A percentile compares a stretch with the other conserved stretches of the same genome.
These are phyloP conservation scores for Tetraodon nigroviridis DNA, from an alignment of 2,113 vertebrate genomes.

Conservation along the genomic window DNA sequence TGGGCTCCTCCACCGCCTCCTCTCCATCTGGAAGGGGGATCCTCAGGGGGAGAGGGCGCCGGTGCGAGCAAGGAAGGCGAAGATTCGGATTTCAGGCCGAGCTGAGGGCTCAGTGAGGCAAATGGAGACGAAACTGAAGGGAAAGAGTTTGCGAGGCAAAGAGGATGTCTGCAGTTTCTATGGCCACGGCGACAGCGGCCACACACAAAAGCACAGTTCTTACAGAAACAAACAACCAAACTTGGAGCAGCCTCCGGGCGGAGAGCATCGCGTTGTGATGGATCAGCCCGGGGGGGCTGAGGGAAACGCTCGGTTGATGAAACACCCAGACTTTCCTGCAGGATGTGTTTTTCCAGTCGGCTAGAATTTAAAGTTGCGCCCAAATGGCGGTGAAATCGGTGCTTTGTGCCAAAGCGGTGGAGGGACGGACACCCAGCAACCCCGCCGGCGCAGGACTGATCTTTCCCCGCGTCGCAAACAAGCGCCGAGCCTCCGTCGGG, in stretches of 20 bases:
- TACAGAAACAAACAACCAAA: neutral
- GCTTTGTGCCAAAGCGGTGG: neutral
- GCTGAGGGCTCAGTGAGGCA: neutral
- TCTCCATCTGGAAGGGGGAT: neutral
- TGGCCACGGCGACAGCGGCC: no score
- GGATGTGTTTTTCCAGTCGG: slow-evolving; percentile 6
- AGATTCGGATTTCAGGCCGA: neutral
- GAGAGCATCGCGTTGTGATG: no score
- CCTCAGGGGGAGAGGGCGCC: neutral
- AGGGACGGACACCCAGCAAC: neutral
- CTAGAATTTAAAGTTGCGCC: neutral
- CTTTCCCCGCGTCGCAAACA: no score
- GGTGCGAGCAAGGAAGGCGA: neutral
- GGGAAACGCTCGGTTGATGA: neutral
- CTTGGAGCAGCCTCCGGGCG: no score
- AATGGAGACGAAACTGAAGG: slow-evolving; percentile 17
- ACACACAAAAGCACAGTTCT: neutral
- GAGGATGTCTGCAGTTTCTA: neutral
- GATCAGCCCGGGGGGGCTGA: no score
- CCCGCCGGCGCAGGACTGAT: neutral
- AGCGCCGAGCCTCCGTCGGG: no score
- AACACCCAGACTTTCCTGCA: slow-evolving; percentile 2
- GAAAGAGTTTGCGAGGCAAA: slow-evolving; percentile 1
- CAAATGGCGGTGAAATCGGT: slow-evolving; percentile 5
- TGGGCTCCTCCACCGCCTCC: no score